Base-by-base conservation (phyloP, 2,113 vertebrate species). In the Noturus placidus region DNA sequence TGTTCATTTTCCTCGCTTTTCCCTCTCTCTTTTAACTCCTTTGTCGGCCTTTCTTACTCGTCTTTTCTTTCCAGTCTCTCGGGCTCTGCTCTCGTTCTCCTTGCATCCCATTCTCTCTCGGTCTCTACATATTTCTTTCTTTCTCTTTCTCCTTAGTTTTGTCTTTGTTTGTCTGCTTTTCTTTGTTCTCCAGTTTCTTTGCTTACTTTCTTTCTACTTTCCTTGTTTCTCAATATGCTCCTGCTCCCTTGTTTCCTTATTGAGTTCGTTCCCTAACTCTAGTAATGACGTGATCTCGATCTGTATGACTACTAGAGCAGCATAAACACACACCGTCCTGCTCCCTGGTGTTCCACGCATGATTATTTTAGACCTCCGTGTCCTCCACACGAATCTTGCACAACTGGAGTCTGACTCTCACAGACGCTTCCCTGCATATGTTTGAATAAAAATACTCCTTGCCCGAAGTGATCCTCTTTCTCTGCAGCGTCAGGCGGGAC, bases 381-480 rank as follows among this genome's bases (percentile, higher is more conserved):
- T 78, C 52, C 78, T 57, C 54, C 52, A 56, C 52, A 20, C 33
- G 78, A 80, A 30, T 35, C 30, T 0, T 11, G n/a, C 30, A 33
- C 30, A 57, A 5, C 30, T 30, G 27, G 50, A 33, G 77, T 19
- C 56, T 20, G 76, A 46, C 27, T n/a, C 76, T 79, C 27, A 1
- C 76, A 30, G 76, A 57, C 27, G 25, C 10, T 77, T 77, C 74
- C 19, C 79, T 38, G 46, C 83, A 38, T 69, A 20, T n/a, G 83
- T n/a, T 46, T 61, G 80, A 82, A 63, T 82, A 82, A 65, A 83
- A 61, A 22, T 61, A 65, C 78, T 42, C 57, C 13, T 38, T 38
- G 63, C 52, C 63, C 25, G 30, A 70, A 87, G 77, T 57, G 63
- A 11, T 35, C 10, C 33, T 85, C 72, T 63, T 74, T 35, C 14